Conservation (phyloP, 2,888 invertebrate species). For the Ptilodon capucinus region DNA sequence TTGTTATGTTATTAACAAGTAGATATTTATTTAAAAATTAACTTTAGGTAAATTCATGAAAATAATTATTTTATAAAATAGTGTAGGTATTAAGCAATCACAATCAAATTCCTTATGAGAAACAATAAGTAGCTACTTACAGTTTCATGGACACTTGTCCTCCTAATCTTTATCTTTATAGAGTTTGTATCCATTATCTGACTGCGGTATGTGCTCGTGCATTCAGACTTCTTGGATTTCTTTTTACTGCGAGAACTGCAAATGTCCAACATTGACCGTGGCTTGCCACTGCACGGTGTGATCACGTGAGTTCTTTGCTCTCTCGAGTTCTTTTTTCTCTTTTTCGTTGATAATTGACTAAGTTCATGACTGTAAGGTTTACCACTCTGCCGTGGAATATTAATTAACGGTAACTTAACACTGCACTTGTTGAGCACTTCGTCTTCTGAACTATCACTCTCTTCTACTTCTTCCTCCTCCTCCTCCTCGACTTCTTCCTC, state of each 20-base stretch:
- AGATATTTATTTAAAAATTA: too few relatives aligned
- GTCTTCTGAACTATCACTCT: conserved; percentile 71
- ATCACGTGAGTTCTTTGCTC: conserved; percentile 67
- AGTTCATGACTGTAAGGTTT: conserved; percentile 82
- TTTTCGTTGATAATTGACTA: conserved; percentile 81
- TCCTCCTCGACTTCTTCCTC: conserved; percentile 39
- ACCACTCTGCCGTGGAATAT: conserved; percentile 70
- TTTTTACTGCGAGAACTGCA: conserved; percentile 74
- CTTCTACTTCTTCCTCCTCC: conserved; percentile 40
- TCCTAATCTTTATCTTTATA: conserved; percentile 87
- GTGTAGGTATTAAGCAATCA: not conserved
- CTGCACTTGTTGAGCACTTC: conserved; percentile 72
- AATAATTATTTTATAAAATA: not conserved
- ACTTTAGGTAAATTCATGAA: not conserved
- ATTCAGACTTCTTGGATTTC: conserved; percentile 72
- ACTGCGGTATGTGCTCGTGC: conserved; percentile 80
- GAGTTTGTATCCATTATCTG: conserved; percentile 85
- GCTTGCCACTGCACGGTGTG: conserved; percentile 77
- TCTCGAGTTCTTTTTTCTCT: conserved; percentile 69
- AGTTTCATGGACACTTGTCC: conserved; percentile 76
- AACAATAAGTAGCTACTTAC: conserved; percentile 48
- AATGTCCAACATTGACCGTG: conserved; percentile 76
- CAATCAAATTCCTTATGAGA: conserved; percentile 6
- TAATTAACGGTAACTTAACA: conserved; percentile 75
- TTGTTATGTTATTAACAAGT: too few relatives aligned